Conservation (phyloP, 1,140 invertebrate genomes). For the Platorchestia sp. region DNA sequence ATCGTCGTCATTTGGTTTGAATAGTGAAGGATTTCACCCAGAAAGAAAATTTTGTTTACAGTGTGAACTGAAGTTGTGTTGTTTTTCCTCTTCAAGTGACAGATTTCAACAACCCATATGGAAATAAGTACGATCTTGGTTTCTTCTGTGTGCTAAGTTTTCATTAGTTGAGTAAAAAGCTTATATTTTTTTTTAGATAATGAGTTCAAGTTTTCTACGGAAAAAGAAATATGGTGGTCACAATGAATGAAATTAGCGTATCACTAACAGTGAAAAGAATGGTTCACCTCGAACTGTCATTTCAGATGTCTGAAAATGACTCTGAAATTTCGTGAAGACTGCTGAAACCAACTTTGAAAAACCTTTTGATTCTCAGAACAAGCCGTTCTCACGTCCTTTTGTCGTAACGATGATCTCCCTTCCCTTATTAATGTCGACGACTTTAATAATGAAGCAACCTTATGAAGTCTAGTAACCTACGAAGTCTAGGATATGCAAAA, state of each 20-base stretch:
- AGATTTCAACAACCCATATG: background rate
- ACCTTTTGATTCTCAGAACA: background rate
- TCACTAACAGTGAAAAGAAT: background rate
- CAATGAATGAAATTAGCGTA: background rate
- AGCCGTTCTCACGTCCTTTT: background rate
- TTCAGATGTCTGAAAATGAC: background rate
- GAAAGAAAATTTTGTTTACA: background rate
- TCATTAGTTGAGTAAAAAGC: background rate
- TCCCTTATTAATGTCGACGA: background rate
- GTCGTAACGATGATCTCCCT: background rate
- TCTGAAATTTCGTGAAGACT: background rate
- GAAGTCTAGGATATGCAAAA: conserved; percentile 11
- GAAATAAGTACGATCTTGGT: background rate
- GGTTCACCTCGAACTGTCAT: too few species aligned
- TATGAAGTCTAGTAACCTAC: too few species aligned
- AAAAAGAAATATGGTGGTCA: background rate
- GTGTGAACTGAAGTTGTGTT: background rate
- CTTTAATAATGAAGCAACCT: background rate
- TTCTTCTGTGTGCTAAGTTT: background rate
- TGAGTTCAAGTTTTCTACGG: background rate
- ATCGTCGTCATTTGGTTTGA: background rate
- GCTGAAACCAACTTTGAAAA: background rate
- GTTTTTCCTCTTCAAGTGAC: background rate
- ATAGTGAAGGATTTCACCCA: background rate
- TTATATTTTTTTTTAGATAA: background rate